Evolutionary conservation across 2,113 vertebrate species (phyloP).

Genomic region (Mesocricetus auratus): DNA sequence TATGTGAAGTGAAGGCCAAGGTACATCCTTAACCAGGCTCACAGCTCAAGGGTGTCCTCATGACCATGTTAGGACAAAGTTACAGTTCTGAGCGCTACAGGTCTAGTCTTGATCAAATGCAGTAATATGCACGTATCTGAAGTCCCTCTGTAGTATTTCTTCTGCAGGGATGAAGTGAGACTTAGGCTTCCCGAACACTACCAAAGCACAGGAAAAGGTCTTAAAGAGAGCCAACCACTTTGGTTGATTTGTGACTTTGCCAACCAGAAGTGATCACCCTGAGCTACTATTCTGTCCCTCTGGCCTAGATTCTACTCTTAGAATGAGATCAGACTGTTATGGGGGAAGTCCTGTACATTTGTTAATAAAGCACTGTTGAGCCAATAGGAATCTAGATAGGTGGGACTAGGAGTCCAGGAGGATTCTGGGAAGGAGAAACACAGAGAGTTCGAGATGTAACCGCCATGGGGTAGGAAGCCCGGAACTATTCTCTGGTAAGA

Average conservation of each 20-base stretch:
- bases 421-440: no score
- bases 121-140: rapidly evolving
- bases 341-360: no score
- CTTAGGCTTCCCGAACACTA: not conserved
- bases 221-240: not conserved
- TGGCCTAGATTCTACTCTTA: not conserved
- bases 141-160: rapidly evolving
- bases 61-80: not conserved
- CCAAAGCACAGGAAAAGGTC: not conserved
- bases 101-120: not conserved
- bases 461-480: no score
- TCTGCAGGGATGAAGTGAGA: no score
- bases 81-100: no score
- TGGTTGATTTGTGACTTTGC: not conserved
- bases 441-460: no score
- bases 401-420: no score
- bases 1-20: not conserved
- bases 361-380: no score
- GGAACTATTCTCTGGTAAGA: no score
- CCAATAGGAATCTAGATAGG: no score
- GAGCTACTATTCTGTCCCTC: not conserved
- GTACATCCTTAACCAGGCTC: no score
- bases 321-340: not conserved
- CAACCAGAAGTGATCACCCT: rapidly evolving
- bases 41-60: not conserved